Evolutionary conservation across 1,140 invertebrate species (phyloP), one percentile per base, ranked within the genome.

Genomic region (Meloidogyne chitwoodi): DNA sequence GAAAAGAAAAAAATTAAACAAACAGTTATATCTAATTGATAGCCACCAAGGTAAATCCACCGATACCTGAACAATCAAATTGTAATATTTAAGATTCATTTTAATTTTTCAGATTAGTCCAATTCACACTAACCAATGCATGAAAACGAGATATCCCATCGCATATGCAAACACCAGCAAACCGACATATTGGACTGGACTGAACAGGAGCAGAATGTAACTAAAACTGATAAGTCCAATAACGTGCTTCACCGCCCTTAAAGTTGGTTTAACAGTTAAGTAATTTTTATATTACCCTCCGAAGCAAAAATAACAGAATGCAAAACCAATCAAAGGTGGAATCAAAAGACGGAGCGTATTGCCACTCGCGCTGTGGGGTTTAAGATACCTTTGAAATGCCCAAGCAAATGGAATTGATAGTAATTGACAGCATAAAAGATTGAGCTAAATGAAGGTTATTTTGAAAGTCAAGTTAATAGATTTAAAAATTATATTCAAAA

Each of bases 241-340:
- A 16, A 77, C 65, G 79, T 83, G 84, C 67, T 80, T 76, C n/a
- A 81, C 68, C 41, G 69, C 70, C 66, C 72, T 80, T 14, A 80
- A 80, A 78, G 14, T 48, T 27, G 66, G 4, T 26, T 65, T 29
- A 41, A 41, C 12, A n/a, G 22, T 66, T 5, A 22, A 63, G n/a
- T 16, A 41, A 68, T 26, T 56, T 11, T 19, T 16, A 69, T 38
- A 48, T 14, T 91, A 92, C 91, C 91, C 91, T 88, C 93, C 93
- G 89, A 93, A 94, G 88, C 93, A 93, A 88, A 94, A 94, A 89
- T 92, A 93, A 77, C 92, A 92, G 84, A 93, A 91, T 74, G 90
- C 86, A 81, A 94, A 88, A 68, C 93, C 93, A 85, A 92, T 89
- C 65, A 91, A 84, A 48, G 93, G 90, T 75, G 92, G 92, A 85